phyloP scores from a whole-genome alignment of 2,113 vertebrate genomes.

The Dryoscopus gambensis region DNA sequence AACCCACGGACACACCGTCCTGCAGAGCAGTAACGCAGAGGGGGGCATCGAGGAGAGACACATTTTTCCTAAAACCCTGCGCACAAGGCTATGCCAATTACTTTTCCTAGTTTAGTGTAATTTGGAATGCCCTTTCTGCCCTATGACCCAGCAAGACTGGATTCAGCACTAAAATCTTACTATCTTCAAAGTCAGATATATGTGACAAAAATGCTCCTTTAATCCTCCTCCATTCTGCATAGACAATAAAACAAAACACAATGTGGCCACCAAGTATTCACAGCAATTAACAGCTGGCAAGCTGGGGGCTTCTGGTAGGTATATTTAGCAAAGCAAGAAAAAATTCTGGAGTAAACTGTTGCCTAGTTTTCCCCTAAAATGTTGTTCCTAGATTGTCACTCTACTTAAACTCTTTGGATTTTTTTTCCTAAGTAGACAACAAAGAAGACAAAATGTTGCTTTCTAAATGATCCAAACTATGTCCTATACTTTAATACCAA shows the following conservation, averaged over 20 bases:
- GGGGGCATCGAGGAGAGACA: background rate
- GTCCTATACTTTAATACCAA: background rate
- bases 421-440: background rate
- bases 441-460: background rate
- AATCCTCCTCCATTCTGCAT: background rate
- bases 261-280: background rate
- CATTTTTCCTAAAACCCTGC: background rate
- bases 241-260: background rate
- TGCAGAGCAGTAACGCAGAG: background rate
- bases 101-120: background rate
- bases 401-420: background rate
- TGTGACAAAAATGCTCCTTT: background rate
- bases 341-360: background rate
- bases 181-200: background rate
- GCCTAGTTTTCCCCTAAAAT: background rate
- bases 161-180: background rate
- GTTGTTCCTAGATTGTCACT: background rate
- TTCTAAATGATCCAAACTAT: background rate
- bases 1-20: background rate
- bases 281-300: background rate
- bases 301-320: background rate
- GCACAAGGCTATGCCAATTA: background rate
- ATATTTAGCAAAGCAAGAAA: background rate
- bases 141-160: background rate
- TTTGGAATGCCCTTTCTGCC: background rate